Evolutionary conservation across 1,140 invertebrate genomes (phyloP).

Genomic region (Drosophila arawakana): DNA sequence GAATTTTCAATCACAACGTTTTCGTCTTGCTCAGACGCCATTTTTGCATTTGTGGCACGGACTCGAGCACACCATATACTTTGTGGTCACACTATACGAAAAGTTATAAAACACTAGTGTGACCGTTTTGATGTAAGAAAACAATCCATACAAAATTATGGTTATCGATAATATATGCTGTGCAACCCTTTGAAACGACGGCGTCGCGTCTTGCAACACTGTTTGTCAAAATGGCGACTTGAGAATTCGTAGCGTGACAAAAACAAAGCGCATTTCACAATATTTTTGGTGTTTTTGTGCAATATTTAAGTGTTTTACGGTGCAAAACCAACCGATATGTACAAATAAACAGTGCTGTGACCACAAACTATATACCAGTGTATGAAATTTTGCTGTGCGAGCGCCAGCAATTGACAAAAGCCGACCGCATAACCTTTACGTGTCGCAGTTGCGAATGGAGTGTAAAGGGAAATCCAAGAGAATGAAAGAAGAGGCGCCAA

Average conservation of each 20-base stretch:
- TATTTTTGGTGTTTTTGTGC: constrained; percentile 56
- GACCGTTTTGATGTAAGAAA: not conserved
- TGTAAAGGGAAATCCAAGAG: constrained; percentile 73
- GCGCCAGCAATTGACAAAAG: constrained; percentile 59
- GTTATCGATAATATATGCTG: constrained; percentile 7
- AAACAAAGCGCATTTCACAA: constrained; percentile 83
- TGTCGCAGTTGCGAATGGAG: constrained; percentile 76
- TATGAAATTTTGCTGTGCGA: constrained; percentile 31
- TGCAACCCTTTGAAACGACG: constrained; percentile 31
- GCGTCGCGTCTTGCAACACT: constrained; percentile 67
- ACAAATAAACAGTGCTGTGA: constrained; percentile 48
- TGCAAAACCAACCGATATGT: constrained; percentile 58
- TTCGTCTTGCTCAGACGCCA: constrained; percentile 78
- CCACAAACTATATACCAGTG: constrained; percentile 41
- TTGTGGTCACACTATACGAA: constrained; percentile 40
- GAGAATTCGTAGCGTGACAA: constrained; percentile 78
- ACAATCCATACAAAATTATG: not conserved
- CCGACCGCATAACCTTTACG: constrained; percentile 80
- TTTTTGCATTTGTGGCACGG: constrained; percentile 56
- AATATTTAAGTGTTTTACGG: constrained; percentile 71
- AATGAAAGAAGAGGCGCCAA: constrained; percentile 83
- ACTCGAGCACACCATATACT: not conserved
- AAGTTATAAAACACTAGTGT: constrained; percentile 34
- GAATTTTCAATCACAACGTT: constrained; percentile 70
- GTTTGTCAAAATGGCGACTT: constrained; percentile 73